Evolutionary conservation across 2,888 invertebrate genomes (phyloP), one percentile per base, ranked within the genome.

Genomic region (Parasteatoda lunata): DNA sequence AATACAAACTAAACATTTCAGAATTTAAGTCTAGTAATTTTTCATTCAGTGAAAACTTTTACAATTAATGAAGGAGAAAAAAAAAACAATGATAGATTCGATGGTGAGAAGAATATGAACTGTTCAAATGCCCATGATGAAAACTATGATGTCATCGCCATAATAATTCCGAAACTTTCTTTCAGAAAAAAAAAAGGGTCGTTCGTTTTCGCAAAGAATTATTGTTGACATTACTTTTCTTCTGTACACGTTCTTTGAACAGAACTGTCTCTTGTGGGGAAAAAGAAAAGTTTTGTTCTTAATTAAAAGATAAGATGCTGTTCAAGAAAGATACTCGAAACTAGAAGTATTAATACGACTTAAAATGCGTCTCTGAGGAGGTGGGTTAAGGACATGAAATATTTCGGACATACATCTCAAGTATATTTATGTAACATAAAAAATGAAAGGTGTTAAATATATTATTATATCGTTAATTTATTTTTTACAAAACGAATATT

Each of bases 171-270:
- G 11, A 59, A 59, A 59, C 59, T 59, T 59, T 59, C 13, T 54
- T 59, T 59, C n/a, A 7, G 59, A 59, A 59, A 9, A 59, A 54
- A 54, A 59, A n/a, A 59, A 59, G 30, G 30, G 30, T 30, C 30
- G 30, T 30, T 59, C 59, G n/a, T 13, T 9, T 59, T 13, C 11
- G 9, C 48, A 30, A 73, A 48, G 75, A 81, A 81, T 75, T 81
- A 75, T 75, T 59, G 68, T 68, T 68, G 48, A 75, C 7, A 45
- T 51, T 52, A 78, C 47, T 81, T 68, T 79, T 49, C 51, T 72
- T 72, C 72, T 7, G 47, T 54, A 69, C 51, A 77, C 83, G 83
- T 84, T 77, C 52, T 13, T n/a, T n/a, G 83, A 84, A 64, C 64
- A 72, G 52, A n/a, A 71, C 15, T 65, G 30, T 51, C 47, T 51